phyloP scores from a whole-genome alignment of 2,113 vertebrate genomes.

The Rhombomys opimus region DNA sequence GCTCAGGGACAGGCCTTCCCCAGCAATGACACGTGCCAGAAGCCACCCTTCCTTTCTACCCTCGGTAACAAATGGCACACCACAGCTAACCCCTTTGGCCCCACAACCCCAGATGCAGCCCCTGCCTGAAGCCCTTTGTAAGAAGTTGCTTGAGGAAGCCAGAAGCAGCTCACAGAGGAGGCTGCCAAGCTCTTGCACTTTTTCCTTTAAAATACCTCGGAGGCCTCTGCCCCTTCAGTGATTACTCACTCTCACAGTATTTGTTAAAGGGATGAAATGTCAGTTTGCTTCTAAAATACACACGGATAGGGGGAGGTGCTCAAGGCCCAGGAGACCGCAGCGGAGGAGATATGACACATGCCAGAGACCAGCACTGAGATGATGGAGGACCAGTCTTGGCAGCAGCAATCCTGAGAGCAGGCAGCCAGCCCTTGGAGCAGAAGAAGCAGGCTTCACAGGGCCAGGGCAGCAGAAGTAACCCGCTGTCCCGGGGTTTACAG shows the following conservation, averaged over 20 bases:
- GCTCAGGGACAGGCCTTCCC: too few relatives aligned
- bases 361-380: not conserved
- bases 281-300: not conserved
- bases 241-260: not conserved
- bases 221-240: not conserved
- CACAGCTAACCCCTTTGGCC: not conserved
- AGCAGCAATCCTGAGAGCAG: not conserved
- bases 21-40: rapidly evolving
- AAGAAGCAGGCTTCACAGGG: not conserved
- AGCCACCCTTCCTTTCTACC: not conserved
- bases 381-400: not conserved
- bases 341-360: not conserved
- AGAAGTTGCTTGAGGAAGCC: not conserved
- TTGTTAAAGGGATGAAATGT: not conserved
- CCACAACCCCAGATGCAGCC: not conserved
- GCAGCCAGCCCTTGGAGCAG: not conserved
- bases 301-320: not conserved
- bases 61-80: not conserved
- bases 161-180: not conserved
- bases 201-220: not conserved
- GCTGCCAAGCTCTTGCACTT: rapidly evolving
- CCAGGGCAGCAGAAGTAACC: not conserved
- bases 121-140: not conserved
- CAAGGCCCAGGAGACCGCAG: not conserved
- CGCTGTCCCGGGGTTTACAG: not conserved